phyloP scores from a whole-genome alignment of 1,140 invertebrate genomes.

The Rhopalosiphum maidis region DNA sequence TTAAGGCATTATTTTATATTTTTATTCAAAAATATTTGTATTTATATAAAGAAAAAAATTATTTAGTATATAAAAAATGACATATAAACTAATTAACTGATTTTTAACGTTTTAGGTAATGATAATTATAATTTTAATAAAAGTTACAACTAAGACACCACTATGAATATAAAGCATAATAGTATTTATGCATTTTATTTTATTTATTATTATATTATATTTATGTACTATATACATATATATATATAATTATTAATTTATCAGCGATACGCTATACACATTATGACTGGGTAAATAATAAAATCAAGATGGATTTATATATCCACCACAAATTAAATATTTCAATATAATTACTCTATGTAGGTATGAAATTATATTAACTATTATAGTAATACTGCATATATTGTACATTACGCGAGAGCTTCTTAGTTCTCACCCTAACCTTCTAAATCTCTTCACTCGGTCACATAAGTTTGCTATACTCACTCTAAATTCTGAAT shows the following conservation, averaged over 20 bases:
- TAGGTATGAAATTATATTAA: not conserved
- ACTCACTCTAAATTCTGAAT: not conserved
- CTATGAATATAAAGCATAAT: not conserved
- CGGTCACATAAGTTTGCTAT: not conserved
- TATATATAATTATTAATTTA: not conserved
- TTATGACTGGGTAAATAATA: not conserved
- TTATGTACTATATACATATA: not conserved
- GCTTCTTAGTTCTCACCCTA: not conserved
- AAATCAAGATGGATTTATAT: not conserved
- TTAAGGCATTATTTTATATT: not conserved
- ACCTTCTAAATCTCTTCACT: not conserved
- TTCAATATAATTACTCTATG: not conserved
- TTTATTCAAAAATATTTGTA: not conserved
- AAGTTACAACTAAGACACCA: not conserved
- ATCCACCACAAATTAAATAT: not conserved
- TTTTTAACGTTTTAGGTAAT: not conserved
- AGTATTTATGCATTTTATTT: not conserved
- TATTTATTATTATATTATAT: not conserved
- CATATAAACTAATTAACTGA: not conserved
- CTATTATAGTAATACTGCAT: not conserved
- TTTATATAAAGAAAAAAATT: not conserved
- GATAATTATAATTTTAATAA: not conserved
- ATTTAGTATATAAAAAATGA: not conserved
- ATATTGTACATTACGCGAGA: not conserved
- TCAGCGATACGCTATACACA: not conserved